Evolutionary conservation across 2,888 invertebrate genomes (phyloP).

Genomic region (Brachypalpus laphriformis): DNA sequence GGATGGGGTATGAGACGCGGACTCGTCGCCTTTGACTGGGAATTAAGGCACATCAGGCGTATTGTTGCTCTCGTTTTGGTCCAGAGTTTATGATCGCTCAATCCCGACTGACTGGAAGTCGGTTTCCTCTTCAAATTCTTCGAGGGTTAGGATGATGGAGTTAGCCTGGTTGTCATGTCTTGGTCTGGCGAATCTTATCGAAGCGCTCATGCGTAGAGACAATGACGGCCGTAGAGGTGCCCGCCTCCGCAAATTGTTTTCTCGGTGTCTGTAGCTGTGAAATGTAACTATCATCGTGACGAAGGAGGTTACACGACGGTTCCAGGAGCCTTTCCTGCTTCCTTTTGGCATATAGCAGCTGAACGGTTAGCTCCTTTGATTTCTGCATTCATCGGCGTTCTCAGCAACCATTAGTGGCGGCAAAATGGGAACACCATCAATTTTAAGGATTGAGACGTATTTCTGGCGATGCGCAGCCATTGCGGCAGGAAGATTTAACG

Average conservation of each 20-base stretch:
- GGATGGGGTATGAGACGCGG: slow-evolving; percentile 25
- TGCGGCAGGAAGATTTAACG: background rate
- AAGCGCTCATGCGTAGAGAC: slow-evolving; percentile 55
- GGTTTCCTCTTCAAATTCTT: slow-evolving; percentile 62
- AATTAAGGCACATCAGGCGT: slow-evolving; percentile 49
- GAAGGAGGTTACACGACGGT: slow-evolving; percentile 48
- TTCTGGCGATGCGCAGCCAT: slow-evolving; percentile 69
- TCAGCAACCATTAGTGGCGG: slow-evolving; percentile 81
- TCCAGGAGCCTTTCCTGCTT: slow-evolving; percentile 16
- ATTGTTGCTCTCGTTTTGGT: slow-evolving; percentile 64
- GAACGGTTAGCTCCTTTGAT: slow-evolving; percentile 77
- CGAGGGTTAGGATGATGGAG: slow-evolving; percentile 75
- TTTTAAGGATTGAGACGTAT: slow-evolving; percentile 79
- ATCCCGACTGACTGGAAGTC: slow-evolving; percentile 59
- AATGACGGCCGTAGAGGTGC: background rate
- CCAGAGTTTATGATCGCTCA: slow-evolving; percentile 44
- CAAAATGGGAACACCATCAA: slow-evolving; percentile 81
- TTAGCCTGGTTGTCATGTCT: slow-evolving; percentile 78
- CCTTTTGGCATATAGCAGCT: slow-evolving; percentile 75
- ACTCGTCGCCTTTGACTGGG: slow-evolving; percentile 40
- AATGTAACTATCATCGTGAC: slow-evolving; percentile 68
- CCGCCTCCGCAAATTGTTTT: slow-evolving; percentile 26
- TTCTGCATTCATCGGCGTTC: slow-evolving; percentile 78
- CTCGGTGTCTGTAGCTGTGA: slow-evolving; percentile 56
- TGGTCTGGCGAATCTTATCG: slow-evolving; percentile 78